Percentiles rank a stretch among this genome's conserved stretches.
These are phyloP conservation scores for Nyctibius grandis DNA, from an alignment of 2,797 vertebrate genomes.

Conservation along the genomic window DNA sequence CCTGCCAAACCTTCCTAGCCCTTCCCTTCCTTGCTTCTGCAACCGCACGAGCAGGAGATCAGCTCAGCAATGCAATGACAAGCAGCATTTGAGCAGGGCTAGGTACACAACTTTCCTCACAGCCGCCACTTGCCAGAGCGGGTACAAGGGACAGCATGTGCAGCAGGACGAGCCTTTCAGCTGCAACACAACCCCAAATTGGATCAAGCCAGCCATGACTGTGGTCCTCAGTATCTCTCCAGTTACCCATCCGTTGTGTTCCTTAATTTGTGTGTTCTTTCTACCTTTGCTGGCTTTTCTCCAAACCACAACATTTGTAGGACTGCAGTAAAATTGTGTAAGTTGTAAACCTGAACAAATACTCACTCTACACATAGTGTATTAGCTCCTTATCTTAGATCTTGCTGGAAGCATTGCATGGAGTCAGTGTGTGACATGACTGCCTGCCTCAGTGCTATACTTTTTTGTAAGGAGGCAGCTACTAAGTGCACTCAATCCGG, in stretches of 20 bases:
- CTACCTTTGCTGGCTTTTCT: not conserved
- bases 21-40: not conserved
- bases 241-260: not conserved
- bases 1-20: not conserved
- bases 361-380: not conserved
- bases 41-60: not conserved
- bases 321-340: not conserved
- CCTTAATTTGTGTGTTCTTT: not conserved
- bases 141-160: not conserved
- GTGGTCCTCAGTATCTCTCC: not conserved
- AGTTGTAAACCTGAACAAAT: not conserved
- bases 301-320: conserved; percentile 14
- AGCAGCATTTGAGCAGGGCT: not conserved
- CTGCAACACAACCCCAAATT: not conserved
- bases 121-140: fast-evolving
- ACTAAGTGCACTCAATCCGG: not conserved
- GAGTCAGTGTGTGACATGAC: not conserved
- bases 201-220: not conserved
- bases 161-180: not conserved
- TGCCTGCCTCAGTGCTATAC: not conserved
- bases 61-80: not conserved
- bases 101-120: fast-evolving
- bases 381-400: not conserved
- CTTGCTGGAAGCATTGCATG: not conserved
- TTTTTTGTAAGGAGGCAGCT: not conserved